Conservation (phyloP, 2,888 invertebrate species). For the Microdon myrmicae region DNA sequence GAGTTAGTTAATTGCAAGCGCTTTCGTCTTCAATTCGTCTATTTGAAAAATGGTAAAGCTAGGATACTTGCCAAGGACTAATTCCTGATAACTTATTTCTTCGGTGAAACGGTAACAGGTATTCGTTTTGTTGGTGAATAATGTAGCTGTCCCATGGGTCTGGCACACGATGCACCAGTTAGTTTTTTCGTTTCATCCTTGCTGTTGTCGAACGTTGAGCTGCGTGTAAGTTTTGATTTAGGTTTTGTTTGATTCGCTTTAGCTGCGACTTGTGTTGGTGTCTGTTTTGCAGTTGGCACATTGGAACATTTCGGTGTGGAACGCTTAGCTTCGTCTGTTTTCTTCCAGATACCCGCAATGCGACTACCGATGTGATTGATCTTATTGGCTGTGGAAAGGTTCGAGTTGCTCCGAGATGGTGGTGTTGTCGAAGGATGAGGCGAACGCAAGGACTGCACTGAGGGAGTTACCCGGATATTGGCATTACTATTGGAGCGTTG, state of each 20-base stretch:
- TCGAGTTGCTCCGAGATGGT: conserved; percentile 66
- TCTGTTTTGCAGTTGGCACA: conserved; percentile 11
- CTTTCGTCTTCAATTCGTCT: not conserved
- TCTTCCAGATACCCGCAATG: conserved; percentile 66
- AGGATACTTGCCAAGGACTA: conserved; percentile 1
- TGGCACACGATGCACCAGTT: conserved; percentile 14
- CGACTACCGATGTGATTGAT: conserved; percentile 64
- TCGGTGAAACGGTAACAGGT: conserved; percentile 32
- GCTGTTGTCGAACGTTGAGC: conserved; percentile 65
- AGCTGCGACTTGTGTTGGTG: not conserved
- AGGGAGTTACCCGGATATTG: conserved; percentile 59
- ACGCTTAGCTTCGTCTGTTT: conserved; percentile 61
- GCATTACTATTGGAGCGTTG: conserved; percentile 66
- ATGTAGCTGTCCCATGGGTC: conserved; percentile 23
- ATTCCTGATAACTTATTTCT: conserved; percentile 11
- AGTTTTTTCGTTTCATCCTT: conserved; percentile 48
- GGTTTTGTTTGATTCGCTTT: conserved; percentile 24
- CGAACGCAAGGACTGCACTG: conserved; percentile 57
- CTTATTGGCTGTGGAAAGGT: conserved; percentile 58
- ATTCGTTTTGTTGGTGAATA: conserved; percentile 39
- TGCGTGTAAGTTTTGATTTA: conserved; percentile 58
- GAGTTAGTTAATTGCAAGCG: too few relatives aligned
- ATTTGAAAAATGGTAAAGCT: not conserved
- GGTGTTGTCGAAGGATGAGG: conserved; percentile 61
- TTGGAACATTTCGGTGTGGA: conserved; percentile 13